Conservation (phyloP, 2,113 vertebrate species). For the Arenaria interpres region DNA sequence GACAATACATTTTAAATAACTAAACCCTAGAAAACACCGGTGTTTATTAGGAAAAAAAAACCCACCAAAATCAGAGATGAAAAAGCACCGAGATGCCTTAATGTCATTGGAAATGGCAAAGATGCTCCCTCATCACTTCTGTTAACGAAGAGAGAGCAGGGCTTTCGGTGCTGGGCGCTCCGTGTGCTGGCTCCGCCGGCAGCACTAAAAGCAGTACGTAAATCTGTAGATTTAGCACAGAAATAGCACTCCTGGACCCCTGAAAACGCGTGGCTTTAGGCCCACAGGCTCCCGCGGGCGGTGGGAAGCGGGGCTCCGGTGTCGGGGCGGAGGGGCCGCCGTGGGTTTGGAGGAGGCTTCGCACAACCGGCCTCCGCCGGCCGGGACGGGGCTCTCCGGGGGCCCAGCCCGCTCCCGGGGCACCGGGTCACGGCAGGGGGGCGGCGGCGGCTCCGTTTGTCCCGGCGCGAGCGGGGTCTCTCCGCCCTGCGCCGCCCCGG, state of each 20-base stretch:
- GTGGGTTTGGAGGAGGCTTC: too few species aligned
- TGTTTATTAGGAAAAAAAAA: not conserved
- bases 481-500: not conserved
- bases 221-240: not conserved
- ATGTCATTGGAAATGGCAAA: not conserved
- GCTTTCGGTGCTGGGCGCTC: not conserved
- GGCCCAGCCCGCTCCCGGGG: not conserved
- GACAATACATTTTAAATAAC: not conserved
- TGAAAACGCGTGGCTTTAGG: not conserved
- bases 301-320: fast-evolving
- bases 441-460: too few species aligned
- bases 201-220: not conserved
- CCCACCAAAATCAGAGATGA: not conserved
- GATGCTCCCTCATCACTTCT: not conserved
- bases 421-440: not conserved
- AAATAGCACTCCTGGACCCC: fast-evolving
- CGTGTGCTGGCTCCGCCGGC: not conserved
- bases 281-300: not conserved
- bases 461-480: not conserved
- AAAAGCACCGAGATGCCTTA: not conserved
- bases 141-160: not conserved
- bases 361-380: not conserved
- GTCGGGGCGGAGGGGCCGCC: not conserved
- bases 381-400: not conserved
- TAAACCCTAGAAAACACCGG: not conserved